Conservation (phyloP, 2,113 vertebrate genomes). For the Syngnathus scovelli region DNA sequence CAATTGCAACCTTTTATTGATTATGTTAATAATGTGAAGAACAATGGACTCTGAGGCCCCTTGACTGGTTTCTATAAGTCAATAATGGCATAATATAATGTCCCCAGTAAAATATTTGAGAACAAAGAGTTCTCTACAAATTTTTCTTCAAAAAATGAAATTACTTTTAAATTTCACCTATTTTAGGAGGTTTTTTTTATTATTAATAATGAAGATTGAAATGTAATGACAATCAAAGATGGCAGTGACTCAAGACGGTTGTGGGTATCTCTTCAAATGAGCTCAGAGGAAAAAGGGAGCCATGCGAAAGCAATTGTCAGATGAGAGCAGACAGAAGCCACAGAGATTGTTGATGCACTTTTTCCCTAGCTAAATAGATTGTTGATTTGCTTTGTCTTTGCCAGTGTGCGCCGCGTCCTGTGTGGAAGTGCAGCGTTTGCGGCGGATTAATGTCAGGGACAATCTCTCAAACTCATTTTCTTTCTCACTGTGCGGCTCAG, state of each 20-base stretch:
- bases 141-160: too few species aligned
- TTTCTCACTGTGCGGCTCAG: conserved; percentile 59
- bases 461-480: conserved; percentile 71
- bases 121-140: too few species aligned
- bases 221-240: conserved; percentile 67
- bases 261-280: conserved; percentile 61
- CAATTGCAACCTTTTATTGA: neutral
- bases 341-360: conserved; percentile 49
- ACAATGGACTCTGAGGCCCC: neutral
- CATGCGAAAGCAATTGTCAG: conserved; percentile 44
- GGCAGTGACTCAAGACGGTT: conserved; percentile 30
- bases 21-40: neutral
- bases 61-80: neutral
- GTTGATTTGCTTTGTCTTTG: conserved; percentile 55
- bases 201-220: conserved; percentile 22
- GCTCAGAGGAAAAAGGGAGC: conserved; percentile 42
- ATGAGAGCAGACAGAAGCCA: conserved; percentile 51
- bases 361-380: conserved; percentile 57
- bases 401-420: conserved; percentile 47
- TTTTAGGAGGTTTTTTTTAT: too few species aligned
- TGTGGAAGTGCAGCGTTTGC: conserved; percentile 52
- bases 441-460: conserved; percentile 66
- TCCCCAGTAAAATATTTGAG: too few species aligned
- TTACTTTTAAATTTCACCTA: too few species aligned
- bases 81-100: neutral